Percentiles rank a stretch among this genome's conserved stretches.
Evolutionary conservation across 2,888 invertebrate genomes (phyloP).

Genomic region (Escarpia spicata): DNA sequence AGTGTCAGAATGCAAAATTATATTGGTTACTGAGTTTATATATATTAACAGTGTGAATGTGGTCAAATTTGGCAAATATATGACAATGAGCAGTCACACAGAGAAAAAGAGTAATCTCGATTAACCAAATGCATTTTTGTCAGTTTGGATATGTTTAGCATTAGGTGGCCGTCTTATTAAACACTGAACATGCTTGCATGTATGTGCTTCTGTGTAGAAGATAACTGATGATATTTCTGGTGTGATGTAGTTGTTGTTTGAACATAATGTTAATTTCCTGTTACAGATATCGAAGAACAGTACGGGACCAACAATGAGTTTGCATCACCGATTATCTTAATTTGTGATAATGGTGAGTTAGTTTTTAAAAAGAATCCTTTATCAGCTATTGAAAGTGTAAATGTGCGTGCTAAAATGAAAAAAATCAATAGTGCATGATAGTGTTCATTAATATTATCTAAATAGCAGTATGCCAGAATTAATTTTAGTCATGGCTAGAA

Average conservation of each 20-base stretch:
- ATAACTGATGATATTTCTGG: background rate
- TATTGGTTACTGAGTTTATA: too few relatives aligned
- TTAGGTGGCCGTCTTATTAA: background rate
- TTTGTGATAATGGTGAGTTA: background rate
- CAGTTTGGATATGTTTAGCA: background rate
- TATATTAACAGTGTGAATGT: too few relatives aligned
- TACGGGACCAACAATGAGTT: background rate
- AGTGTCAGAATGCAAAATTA: too few relatives aligned
- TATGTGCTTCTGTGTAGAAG: background rate
- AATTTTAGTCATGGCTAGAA: too few relatives aligned
- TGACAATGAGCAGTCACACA: too few relatives aligned
- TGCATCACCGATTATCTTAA: background rate
- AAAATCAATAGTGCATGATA: background rate
- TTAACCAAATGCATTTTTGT: background rate
- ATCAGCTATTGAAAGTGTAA: background rate
- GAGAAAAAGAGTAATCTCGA: too few relatives aligned
- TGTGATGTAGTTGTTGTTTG: background rate
- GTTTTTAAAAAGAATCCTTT: background rate
- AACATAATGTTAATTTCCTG: background rate
- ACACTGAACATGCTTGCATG: background rate
- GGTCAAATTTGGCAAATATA: too few relatives aligned
- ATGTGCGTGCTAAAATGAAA: background rate
- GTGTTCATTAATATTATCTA: background rate
- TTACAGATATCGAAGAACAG: background rate
- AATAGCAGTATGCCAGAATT: background rate